A percentile compares a stretch with the other conserved stretches of the same genome.
These are phyloP conservation scores for Ammodytes marinus DNA, from an alignment of 2,113 vertebrate species.

Conservation along the genomic window DNA sequence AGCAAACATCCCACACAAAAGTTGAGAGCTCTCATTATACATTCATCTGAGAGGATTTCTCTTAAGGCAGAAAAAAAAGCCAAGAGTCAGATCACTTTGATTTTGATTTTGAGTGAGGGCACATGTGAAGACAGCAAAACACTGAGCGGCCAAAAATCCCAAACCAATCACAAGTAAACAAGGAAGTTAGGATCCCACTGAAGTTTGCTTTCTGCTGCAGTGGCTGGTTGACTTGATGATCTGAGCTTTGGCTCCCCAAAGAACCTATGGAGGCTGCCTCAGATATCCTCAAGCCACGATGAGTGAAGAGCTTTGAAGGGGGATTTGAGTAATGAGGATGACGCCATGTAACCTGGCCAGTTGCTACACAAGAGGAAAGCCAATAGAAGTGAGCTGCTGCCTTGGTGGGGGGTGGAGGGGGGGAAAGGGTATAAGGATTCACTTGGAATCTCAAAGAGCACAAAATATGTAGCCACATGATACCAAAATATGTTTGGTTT, in stretches of 20 bases:
- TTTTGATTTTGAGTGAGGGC: slow-evolving; percentile 33
- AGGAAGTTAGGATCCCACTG: slow-evolving; percentile 37
- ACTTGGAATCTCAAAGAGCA: slow-evolving; percentile 32
- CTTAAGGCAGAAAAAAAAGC: slow-evolving; percentile 35
- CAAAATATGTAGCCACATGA: slow-evolving; percentile 24
- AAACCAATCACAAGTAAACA: slow-evolving; percentile 62
- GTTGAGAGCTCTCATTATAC: slow-evolving; percentile 41
- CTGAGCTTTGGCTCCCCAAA: slow-evolving; percentile 36
- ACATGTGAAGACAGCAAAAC: slow-evolving; percentile 44
- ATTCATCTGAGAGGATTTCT: slow-evolving; percentile 35
- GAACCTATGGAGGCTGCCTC: slow-evolving; percentile 39
- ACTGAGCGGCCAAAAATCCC: slow-evolving; percentile 46
- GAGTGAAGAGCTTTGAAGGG: slow-evolving; percentile 61
- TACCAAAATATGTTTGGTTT: slow-evolving; percentile 22
- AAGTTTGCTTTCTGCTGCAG: slow-evolving; percentile 42
- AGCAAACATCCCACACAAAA: slow-evolving; percentile 53
- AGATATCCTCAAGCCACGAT: slow-evolving; percentile 47
- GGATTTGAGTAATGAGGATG: slow-evolving; percentile 63
- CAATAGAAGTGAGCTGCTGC: slow-evolving; percentile 37
- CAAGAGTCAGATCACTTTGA: slow-evolving; percentile 24
- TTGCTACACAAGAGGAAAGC: slow-evolving; percentile 36
- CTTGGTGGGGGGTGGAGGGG: slow-evolving; percentile 6
- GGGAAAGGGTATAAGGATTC: slow-evolving; percentile 39
- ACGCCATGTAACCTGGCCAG: slow-evolving; percentile 57
- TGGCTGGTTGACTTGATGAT: slow-evolving; percentile 22